Evolutionary conservation across 2,888 invertebrate species (phyloP).

Genomic region (Rambutsinella grinnellia): DNA sequence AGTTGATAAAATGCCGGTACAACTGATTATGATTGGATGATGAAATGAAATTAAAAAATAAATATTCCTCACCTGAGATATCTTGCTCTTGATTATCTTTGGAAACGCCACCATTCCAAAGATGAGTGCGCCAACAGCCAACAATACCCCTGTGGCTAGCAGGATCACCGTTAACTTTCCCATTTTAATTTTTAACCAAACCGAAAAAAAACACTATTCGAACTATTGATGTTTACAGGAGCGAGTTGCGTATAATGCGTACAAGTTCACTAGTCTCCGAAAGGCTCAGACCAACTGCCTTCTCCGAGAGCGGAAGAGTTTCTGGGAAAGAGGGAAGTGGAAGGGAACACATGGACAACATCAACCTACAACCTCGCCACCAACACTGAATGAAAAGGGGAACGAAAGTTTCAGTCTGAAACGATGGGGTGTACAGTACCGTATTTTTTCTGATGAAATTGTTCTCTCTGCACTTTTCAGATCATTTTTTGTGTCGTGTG

Average conservation of each 20-base stretch:
- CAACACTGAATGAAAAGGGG: neutral
- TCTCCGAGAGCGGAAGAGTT: neutral
- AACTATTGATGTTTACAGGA: too few relatives aligned
- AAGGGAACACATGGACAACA: neutral
- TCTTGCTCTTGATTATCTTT: constrained; percentile 49
- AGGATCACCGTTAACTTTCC: constrained; percentile 38
- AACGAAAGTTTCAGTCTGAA: too few relatives aligned
- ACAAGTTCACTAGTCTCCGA: too few relatives aligned
- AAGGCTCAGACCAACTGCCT: neutral
- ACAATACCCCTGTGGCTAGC: constrained; percentile 39
- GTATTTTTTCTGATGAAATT: too few relatives aligned
- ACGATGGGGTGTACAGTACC: too few relatives aligned
- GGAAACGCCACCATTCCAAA: constrained; percentile 53
- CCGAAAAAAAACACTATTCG: too few relatives aligned
- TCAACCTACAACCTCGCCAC: neutral
- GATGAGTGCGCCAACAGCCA: constrained; percentile 40
- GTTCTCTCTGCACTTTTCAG: too few relatives aligned
- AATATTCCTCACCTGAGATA: constrained; percentile 43
- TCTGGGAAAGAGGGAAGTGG: neutral
- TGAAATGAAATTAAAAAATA: neutral
- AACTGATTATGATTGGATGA: neutral
- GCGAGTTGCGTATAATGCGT: too few relatives aligned
- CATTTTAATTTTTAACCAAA: too few relatives aligned
- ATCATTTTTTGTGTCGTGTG: too few relatives aligned
- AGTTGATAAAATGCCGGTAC: neutral